Evolutionary conservation across 2,888 invertebrate species (phyloP).

Genomic region (Alcis repandata): DNA sequence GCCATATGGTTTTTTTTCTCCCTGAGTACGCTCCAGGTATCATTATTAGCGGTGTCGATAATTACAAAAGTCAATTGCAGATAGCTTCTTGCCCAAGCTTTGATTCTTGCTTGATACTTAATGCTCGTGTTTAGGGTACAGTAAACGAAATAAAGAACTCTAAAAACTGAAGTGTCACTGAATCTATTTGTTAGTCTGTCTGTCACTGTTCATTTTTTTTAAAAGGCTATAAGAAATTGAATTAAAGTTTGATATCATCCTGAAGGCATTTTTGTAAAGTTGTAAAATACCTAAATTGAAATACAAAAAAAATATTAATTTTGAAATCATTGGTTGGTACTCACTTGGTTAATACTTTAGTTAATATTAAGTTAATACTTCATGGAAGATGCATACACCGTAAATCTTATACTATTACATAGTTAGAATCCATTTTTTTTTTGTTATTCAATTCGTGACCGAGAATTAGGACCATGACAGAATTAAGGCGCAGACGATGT

Average conservation of each 20-base stretch:
- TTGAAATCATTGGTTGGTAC: no score
- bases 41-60: conserved; percentile 8
- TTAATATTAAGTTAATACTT: no score
- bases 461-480: conserved; percentile 63
- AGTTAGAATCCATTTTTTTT: no score
- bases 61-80: conserved; percentile 32
- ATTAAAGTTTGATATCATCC: no score
- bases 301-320: no score
- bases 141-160: background rate
- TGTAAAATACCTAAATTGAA: no score
- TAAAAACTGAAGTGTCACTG: background rate
- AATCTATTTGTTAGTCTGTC: conserved; percentile 15
- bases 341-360: no score
- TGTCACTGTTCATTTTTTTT: no score
- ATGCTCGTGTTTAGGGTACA: background rate
- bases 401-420: no score
- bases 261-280: no score
- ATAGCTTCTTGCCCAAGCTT: conserved; percentile 8
- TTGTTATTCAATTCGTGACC: conserved; percentile 70
- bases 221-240: no score
- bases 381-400: no score
- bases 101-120: background rate
- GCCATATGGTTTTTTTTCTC: background rate
- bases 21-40: background rate
- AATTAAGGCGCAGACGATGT: conserved; percentile 59